phyloP scores from a whole-genome alignment of 1,140 invertebrate genomes.

The Lucilia sericata region DNA sequence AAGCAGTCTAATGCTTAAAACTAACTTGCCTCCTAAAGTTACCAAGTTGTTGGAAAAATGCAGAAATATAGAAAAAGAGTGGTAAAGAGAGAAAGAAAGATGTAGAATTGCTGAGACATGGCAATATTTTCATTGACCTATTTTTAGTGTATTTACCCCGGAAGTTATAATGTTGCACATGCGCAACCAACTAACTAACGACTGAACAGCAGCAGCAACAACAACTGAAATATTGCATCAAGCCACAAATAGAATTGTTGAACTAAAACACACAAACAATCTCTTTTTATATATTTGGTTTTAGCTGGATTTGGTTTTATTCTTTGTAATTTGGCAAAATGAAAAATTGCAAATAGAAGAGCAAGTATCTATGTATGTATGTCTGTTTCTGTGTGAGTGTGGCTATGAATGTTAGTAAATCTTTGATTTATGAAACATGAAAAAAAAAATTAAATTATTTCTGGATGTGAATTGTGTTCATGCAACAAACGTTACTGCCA shows the following conservation, averaged over 20 bases:
- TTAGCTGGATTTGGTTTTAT: neutral
- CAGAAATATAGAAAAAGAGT: neutral
- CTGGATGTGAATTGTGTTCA: neutral
- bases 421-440: neutral
- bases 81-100: neutral
- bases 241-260: neutral
- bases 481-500: neutral
- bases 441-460: neutral
- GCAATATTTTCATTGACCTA: conserved; percentile 45
- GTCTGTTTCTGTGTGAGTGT: too few species aligned
- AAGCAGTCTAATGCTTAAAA: neutral
- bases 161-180: conserved; percentile 47
- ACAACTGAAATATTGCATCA: neutral
- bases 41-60: neutral
- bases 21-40: too few species aligned
- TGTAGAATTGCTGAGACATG: neutral
- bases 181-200: conserved; percentile 36
- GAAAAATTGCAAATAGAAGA: too few species aligned
- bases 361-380: too few species aligned
- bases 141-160: conserved; percentile 49
- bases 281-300: neutral
- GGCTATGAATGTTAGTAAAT: neutral
- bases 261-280: neutral
- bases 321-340: neutral
- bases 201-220: conserved; percentile 1